These are phyloP conservation scores for Heliconius sara DNA, from an alignment of 2,888 invertebrate genomes.

Conservation along the genomic window DNA sequence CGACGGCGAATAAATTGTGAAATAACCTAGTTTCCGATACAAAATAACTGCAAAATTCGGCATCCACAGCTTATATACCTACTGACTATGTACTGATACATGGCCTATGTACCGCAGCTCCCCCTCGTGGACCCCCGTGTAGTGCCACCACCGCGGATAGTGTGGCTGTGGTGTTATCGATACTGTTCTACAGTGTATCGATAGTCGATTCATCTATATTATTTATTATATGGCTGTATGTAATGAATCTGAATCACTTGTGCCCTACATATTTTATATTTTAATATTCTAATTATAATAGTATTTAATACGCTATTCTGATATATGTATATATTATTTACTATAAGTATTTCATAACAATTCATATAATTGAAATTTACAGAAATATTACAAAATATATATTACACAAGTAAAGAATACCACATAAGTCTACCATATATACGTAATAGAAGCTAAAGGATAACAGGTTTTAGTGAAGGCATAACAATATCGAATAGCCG, in stretches of 20 bases:
- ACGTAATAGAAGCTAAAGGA: slow-evolving; percentile 19
- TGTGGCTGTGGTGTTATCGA: slow-evolving; percentile 66
- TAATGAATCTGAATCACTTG: not conserved
- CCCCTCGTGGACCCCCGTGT: slow-evolving; percentile 66
- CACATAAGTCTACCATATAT: slow-evolving; percentile 2
- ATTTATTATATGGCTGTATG: not conserved
- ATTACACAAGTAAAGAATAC: not conserved
- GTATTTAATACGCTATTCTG: not conserved
- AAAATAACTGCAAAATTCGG: slow-evolving; percentile 84
- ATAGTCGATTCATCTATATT: slow-evolving; percentile 50
- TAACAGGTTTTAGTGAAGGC: slow-evolving; percentile 11
- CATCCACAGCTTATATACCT: slow-evolving; percentile 69
- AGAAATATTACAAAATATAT: not conserved
- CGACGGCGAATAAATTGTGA: slow-evolving; percentile 70
- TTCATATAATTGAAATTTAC: not conserved
- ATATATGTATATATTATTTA: not conserved
- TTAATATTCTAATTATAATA: not conserved
- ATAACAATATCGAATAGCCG: slow-evolving; percentile 14
- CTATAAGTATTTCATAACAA: not conserved
- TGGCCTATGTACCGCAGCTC: slow-evolving; percentile 74
- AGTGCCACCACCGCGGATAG: slow-evolving; percentile 77
- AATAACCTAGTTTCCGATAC: slow-evolving; percentile 83
- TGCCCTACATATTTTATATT: not conserved
- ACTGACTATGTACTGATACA: slow-evolving; percentile 78
- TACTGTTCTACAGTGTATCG: slow-evolving; percentile 53